Evolutionary conservation across 2,113 vertebrate genomes (phyloP).

Genomic region (Dendrocopos noguchii): DNA sequence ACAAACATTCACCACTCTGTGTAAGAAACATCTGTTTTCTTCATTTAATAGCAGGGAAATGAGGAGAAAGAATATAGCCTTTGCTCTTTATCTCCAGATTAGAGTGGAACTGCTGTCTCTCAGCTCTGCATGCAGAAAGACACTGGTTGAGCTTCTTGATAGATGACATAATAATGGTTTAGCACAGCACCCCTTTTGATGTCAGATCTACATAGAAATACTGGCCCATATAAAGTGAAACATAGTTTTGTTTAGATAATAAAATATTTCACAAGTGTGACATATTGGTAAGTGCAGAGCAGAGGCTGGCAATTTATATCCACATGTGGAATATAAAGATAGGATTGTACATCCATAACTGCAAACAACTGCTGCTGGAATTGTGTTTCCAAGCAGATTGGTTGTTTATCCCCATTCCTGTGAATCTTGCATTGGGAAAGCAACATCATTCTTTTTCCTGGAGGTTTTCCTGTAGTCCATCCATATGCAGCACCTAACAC

Average conservation of each 20-base stretch:
- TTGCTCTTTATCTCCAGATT: not conserved
- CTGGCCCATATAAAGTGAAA: conserved; percentile 42
- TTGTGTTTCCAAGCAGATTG: conserved; percentile 6
- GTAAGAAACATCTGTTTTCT: not conserved
- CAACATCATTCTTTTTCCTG: not conserved
- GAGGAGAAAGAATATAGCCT: not conserved
- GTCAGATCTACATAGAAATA: conserved; percentile 34
- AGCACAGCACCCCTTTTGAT: conserved; percentile 1
- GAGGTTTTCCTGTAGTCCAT: not conserved
- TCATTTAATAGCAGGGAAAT: not conserved
- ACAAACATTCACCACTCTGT: not conserved
- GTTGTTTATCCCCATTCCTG: conserved; percentile 21
- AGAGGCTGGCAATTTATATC: conserved; percentile 57
- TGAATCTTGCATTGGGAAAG: not conserved
- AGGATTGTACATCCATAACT: conserved; percentile 36
- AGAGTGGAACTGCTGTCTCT: not conserved
- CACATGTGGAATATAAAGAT: conserved; percentile 58
- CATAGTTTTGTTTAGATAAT: conserved; percentile 58
- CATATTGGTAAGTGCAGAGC: conserved; percentile 30
- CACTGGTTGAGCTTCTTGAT: not conserved
- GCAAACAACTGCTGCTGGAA: conserved; percentile 17
- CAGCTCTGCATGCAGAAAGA: not conserved
- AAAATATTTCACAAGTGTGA: conserved; percentile 63
- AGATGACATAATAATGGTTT: not conserved
- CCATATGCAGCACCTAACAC: not conserved